These are phyloP conservation scores for Scaptomyza tumidula DNA, from an alignment of 2,888 invertebrate genomes.

Conservation along the genomic window DNA sequence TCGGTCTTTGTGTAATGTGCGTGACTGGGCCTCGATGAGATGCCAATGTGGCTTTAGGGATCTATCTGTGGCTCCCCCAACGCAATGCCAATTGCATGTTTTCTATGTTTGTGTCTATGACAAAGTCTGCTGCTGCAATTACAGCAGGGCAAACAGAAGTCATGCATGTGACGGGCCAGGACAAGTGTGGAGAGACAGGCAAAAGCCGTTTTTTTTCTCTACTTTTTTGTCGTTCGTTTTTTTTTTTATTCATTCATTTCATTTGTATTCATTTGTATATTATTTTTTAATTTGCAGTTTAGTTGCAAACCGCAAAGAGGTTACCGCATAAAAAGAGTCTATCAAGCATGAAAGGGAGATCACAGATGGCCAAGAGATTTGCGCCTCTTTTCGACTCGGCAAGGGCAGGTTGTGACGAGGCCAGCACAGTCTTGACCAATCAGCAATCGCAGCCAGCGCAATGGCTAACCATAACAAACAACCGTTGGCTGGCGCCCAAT, in stretches of 20 bases:
- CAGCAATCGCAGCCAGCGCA: slow-evolving; percentile 29
- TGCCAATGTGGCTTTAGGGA: slow-evolving; percentile 6
- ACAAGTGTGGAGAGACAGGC: neutral
- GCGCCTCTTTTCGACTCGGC: slow-evolving; percentile 5
- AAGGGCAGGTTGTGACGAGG: neutral
- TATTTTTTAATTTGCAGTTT: slow-evolving; percentile 57
- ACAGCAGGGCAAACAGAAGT: slow-evolving; percentile 31
- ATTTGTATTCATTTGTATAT: slow-evolving; percentile 24
- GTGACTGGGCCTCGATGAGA: slow-evolving; percentile 27
- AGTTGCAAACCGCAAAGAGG: slow-evolving; percentile 57
- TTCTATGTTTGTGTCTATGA: slow-evolving; percentile 23
- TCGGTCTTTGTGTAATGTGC: slow-evolving; percentile 17
- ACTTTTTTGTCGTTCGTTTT: neutral
- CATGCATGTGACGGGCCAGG: slow-evolving; percentile 33
- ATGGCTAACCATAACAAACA: slow-evolving; percentile 31
- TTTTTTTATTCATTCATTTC: slow-evolving; percentile 20
- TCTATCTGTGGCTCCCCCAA: slow-evolving; percentile 6
- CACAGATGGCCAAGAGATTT: slow-evolving; percentile 49
- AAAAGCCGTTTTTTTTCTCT: slow-evolving; percentile 4
- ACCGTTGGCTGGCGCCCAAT: slow-evolving; percentile 29
- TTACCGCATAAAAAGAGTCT: slow-evolving; percentile 37
- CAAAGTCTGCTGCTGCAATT: slow-evolving; percentile 43
- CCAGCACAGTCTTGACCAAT: slow-evolving; percentile 19
- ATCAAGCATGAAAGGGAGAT: slow-evolving; percentile 50
- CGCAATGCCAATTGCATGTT: slow-evolving; percentile 28